A percentile compares a stretch with the other conserved stretches of the same genome.
Evolutionary conservation across 1,140 invertebrate species (phyloP).

Genomic region (Periplaneta americana): DNA sequence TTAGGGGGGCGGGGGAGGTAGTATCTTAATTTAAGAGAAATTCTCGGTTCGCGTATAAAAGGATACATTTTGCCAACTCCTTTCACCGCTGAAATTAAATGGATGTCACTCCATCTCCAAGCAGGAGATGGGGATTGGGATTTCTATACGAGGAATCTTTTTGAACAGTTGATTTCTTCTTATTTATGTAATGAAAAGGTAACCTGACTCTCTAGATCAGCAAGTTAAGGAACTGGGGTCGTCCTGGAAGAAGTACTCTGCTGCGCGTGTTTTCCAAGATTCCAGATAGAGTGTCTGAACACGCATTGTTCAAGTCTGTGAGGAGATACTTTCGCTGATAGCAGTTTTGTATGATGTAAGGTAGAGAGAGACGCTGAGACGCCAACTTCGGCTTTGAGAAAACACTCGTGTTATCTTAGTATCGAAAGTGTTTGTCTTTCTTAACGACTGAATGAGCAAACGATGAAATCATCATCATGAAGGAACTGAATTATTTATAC

Average conservation of each 20-base stretch:
- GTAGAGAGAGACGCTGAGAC: too few species aligned
- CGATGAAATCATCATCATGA: too few species aligned
- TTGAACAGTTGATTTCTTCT: neutral
- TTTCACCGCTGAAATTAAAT: neutral
- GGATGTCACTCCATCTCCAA: neutral
- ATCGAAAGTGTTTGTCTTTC: too few species aligned
- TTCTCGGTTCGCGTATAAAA: neutral
- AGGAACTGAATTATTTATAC: too few species aligned
- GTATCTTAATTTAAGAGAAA: neutral
- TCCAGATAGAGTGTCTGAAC: neutral
- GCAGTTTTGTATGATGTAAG: too few species aligned
- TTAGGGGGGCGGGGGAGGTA: neutral
- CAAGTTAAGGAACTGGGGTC: neutral
- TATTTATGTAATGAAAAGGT: neutral
- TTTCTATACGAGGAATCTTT: neutral
- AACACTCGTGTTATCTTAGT: too few species aligned
- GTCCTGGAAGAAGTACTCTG: neutral
- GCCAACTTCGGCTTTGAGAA: too few species aligned
- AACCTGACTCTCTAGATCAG: neutral
- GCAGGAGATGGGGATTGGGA: neutral
- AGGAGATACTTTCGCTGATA: neutral
- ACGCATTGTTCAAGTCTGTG: too few species aligned
- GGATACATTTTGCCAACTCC: neutral
- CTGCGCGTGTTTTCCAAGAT: neutral
- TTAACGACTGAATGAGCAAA: too few species aligned